Evolutionary conservation across 2,113 vertebrate genomes (phyloP).

Genomic region (Dinomys branickii): DNA sequence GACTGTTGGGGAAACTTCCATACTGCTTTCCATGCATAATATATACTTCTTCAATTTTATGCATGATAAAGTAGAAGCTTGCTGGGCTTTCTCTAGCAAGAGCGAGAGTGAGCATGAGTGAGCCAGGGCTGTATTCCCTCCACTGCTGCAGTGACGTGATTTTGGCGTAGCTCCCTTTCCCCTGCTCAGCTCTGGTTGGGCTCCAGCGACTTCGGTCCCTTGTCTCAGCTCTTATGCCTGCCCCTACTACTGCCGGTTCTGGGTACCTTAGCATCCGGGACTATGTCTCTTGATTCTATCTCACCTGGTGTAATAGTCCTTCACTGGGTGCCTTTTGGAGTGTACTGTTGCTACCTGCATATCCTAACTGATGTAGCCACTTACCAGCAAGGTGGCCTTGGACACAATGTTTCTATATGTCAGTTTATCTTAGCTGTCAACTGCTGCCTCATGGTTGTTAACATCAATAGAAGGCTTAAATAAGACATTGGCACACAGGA

Average conservation of each 20-base stretch:
- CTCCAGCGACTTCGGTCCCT: fast-evolving
- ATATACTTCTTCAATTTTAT: neutral
- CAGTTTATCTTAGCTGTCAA: neutral
- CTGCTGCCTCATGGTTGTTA: neutral
- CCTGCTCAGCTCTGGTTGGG: neutral
- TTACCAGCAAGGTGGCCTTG: neutral
- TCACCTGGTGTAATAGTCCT: neutral
- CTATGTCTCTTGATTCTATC: neutral
- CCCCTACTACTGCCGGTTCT: neutral
- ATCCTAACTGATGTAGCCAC: neutral
- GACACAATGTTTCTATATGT: neutral
- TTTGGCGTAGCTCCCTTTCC: neutral
- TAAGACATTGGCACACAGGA: fast-evolving
- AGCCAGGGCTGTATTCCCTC: fast-evolving
- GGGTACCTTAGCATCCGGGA: neutral
- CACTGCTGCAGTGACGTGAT: no score
- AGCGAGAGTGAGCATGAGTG: no score
- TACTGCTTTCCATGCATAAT: neutral
- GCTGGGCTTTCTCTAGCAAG: neutral
- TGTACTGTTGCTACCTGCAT: neutral
- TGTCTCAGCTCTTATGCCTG: neutral
- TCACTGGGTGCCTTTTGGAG: neutral
- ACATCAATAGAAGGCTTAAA: neutral
- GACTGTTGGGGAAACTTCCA: neutral
- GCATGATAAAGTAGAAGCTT: neutral